A percentile compares a stretch with the other conserved stretches of the same genome.
phyloP scores from a whole-genome alignment of 2,113 vertebrate species.

The Microcebus tavaratra region DNA sequence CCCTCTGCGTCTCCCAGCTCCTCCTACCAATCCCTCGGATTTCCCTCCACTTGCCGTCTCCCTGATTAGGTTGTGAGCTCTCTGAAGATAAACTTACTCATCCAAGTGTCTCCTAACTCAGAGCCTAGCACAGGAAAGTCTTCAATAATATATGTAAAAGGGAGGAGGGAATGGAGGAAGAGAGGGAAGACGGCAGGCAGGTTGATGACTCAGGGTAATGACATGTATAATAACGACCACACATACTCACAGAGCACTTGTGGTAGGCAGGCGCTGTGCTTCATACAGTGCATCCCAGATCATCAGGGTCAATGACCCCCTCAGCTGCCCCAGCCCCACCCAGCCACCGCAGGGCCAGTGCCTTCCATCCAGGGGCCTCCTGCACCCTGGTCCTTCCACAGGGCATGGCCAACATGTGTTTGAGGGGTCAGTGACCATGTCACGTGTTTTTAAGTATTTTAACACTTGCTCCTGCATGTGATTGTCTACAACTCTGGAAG shows the following conservation, averaged over 20 bases:
- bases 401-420: not conserved
- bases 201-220: not conserved
- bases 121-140: not conserved
- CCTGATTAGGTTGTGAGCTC: not conserved
- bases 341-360: not conserved
- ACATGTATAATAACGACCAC: not conserved
- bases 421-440: not conserved
- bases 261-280: not conserved
- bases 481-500: not conserved
- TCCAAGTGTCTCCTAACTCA: not conserved
- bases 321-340: not conserved
- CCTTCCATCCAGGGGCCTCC: not conserved
- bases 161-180: not conserved
- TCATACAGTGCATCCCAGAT: not conserved
- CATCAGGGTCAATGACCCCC: too few relatives aligned
- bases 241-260: not conserved
- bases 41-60: not conserved
- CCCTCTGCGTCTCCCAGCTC: too few relatives aligned
- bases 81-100: not conserved
- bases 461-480: too few relatives aligned
- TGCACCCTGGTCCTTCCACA: not conserved
- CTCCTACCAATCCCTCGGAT: too few relatives aligned
- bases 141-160: not conserved
- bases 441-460: not conserved
- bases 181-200: too few relatives aligned